Evolutionary conservation across 2,113 vertebrate species (phyloP).

Genomic region (Hystrix brachyura): DNA sequence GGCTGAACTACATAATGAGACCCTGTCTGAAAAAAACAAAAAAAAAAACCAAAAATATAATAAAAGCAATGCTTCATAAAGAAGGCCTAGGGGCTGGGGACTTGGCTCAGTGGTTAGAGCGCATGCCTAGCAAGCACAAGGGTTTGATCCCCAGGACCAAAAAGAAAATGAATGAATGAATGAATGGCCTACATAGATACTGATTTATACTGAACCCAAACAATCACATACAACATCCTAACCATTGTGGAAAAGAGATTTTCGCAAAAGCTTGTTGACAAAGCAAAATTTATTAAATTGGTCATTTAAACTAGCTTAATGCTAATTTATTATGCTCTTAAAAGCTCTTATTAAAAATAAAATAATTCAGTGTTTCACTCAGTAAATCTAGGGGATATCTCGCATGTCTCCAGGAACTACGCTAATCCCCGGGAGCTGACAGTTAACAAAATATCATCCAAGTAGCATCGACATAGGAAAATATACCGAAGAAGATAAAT

Average conservation of each 20-base stretch:
- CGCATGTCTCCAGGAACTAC: background rate
- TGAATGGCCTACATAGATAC: background rate
- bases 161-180: too few relatives aligned
- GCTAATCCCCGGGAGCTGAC: background rate
- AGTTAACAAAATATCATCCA: background rate
- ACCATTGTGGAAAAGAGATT: background rate
- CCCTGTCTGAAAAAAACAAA: background rate
- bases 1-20: background rate
- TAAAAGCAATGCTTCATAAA: background rate
- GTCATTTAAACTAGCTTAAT: background rate
- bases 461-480: background rate
- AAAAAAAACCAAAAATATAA: background rate
- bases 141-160: too few relatives aligned
- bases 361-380: background rate
- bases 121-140: too few relatives aligned
- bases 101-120: too few relatives aligned
- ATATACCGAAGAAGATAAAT: background rate
- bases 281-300: background rate
- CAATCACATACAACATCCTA: background rate
- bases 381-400: background rate
- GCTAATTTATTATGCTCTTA: background rate
- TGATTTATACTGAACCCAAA: constrained; percentile 1
- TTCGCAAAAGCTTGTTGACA: background rate
- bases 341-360: background rate
- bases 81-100: too few relatives aligned